A percentile compares a stretch with the other conserved stretches of the same genome.
Conservation (phyloP, 2,797 vertebrate genomes). For the Pempheris klunzingeri region DNA sequence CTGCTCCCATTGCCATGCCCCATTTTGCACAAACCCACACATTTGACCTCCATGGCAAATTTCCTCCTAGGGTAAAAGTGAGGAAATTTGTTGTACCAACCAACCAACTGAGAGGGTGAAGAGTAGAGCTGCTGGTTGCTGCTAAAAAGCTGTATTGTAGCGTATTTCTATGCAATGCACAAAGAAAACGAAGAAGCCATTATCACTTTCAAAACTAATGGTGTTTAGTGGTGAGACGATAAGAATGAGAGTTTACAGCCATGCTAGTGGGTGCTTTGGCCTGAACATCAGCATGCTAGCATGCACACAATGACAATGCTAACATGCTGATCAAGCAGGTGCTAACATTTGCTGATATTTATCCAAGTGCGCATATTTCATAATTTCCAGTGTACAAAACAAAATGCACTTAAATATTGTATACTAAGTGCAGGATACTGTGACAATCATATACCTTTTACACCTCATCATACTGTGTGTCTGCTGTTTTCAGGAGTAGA, state of each 20-base stretch:
- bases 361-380: not conserved
- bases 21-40: no score
- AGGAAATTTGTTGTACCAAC: no score
- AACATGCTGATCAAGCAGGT: not conserved
- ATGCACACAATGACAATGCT: not conserved
- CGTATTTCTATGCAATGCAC: not conserved
- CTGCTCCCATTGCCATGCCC: no score
- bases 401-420: not conserved
- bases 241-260: not conserved
- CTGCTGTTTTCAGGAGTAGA: constrained; percentile 18
- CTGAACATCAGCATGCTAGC: not conserved
- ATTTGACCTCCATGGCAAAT: no score
- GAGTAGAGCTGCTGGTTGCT: no score
- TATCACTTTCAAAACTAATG: no score
- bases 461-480: not conserved
- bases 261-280: no score
- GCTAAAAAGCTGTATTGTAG: not conserved
- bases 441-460: no score
- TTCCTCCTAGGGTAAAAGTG: no score
- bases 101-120: no score
- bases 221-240: not conserved
- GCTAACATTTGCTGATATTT: not conserved
- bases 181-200: not conserved
- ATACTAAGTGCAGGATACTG: not conserved
- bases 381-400: not conserved